Evolutionary conservation across 2,113 vertebrate genomes (phyloP), one percentile per base, ranked within the genome.

Genomic region (Cromileptes altivelis): DNA sequence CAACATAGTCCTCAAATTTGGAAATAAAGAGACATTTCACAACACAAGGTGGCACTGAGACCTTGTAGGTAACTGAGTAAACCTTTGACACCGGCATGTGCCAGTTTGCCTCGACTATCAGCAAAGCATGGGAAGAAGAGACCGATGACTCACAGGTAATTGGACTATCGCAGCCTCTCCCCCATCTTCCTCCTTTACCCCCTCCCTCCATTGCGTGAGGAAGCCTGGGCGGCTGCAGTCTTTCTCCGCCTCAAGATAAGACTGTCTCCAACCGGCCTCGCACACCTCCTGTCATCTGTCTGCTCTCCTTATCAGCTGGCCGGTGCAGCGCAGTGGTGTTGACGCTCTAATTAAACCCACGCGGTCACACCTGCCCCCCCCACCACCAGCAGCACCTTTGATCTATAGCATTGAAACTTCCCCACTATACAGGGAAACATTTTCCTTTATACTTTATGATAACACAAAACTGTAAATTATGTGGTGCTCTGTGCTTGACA

Each of bases 261-360:
- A 74, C 93, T 94, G 95, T 95, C 95, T 96, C 95, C 94, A 94
- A 85, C 86, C 78, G 73, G 91, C 92, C 92, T 88, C 90, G 78
- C 91, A 94, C 94, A 92, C 95, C 94, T 95, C 95, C 94, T 95
- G 95, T 94, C 94, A 93, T 93, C 94, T 92, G 94, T 95, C 95
- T 95, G 91, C 92, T 84, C 78, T 74, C 76, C 94, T 95, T 96
- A 95, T 96, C 95, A 91, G 89, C 88, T 79, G 67, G 85, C 78
- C 75, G 60, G 64, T 73, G 88, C 85, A 79, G 84, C 14, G 77
- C 50, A 52, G 52, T 76, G 60, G 91, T 92, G 94, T 92, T 91
- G 93, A 94, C 88, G 72, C 78, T 93, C 87, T 93, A 91, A 95
- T 96, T 94, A 96, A 93, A 88, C 84, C 75, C 81, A 91, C 82